Conservation (phyloP, 2,113 vertebrate genomes). For the Balaeniceps rex region DNA sequence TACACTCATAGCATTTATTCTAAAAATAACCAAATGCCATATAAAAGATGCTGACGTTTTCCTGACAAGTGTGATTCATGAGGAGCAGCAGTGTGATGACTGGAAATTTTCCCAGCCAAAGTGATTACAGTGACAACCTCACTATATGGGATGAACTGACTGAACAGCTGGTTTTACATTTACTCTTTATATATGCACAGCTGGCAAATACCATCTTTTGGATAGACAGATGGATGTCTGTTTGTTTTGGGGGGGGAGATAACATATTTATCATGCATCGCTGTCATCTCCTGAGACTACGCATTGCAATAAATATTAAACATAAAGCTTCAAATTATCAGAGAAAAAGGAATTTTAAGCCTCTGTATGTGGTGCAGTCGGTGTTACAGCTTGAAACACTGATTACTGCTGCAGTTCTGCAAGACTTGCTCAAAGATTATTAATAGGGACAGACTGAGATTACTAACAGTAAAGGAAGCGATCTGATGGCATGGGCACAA, state of each 20-base stretch:
- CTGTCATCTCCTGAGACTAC: conserved; percentile 12
- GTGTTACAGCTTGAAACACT: neutral
- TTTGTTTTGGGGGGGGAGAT: conserved; percentile 28
- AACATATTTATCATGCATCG: conserved; percentile 16
- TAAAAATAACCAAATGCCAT: conserved; percentile 32
- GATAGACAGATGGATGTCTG: conserved; percentile 37
- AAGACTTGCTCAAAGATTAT: neutral
- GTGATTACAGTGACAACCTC: conserved; percentile 44
- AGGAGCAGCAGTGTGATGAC: conserved; percentile 27
- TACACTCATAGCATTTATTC: neutral
- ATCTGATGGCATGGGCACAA: neutral
- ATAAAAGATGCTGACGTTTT: conserved; percentile 6
- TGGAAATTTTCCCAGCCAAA: conserved; percentile 59
- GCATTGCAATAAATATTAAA: conserved; percentile 38
- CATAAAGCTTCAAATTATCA: conserved; percentile 20
- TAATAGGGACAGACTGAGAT: neutral
- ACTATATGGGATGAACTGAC: conserved; percentile 31
- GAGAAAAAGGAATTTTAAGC: neutral
- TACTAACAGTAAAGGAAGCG: neutral
- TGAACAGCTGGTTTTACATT: conserved; percentile 62
- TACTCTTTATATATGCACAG: conserved; percentile 50
- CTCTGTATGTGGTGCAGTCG: neutral
- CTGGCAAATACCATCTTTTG: conserved; percentile 30
- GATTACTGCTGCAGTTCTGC: neutral
- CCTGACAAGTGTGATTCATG: conserved; percentile 52